Evolutionary conservation across 2,113 vertebrate genomes (phyloP).

Genomic region (Natator depressus): DNA sequence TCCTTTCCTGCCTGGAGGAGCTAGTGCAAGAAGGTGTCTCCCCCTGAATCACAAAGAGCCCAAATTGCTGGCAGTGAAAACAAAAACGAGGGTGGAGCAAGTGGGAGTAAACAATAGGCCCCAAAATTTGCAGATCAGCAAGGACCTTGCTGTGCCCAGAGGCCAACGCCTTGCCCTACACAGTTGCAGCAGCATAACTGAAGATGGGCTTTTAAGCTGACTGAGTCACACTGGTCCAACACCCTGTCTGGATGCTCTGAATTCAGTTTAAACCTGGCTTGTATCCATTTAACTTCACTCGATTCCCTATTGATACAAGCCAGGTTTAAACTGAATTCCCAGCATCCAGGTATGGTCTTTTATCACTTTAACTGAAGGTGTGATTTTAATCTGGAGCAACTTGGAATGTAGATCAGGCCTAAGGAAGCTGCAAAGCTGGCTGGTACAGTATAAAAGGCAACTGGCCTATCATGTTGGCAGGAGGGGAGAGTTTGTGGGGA

Average conservation of each 20-base stretch:
- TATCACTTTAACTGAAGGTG: no score
- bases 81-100: not conserved
- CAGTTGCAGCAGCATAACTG: not conserved
- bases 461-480: not conserved
- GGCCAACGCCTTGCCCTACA: no score
- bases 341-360: no score
- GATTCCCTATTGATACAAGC: no score
- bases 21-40: not conserved
- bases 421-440: slow-evolving; percentile 18
- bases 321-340: no score
- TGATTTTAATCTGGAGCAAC: not conserved
- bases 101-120: not conserved
- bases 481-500: not conserved
- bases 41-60: no score
- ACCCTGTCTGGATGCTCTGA: no score
- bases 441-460: not conserved
- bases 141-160: no score
- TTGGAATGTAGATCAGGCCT: not conserved
- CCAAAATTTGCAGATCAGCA: not conserved
- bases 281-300: no score
- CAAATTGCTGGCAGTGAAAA: not conserved
- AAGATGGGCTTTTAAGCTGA: not conserved
- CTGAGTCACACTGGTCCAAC: not conserved
- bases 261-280: not conserved
- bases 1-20: no score